Evolutionary conservation across 2,888 invertebrate genomes (phyloP), one percentile per base, ranked within the genome.

Genomic region (Aspidiotus destructor): DNA sequence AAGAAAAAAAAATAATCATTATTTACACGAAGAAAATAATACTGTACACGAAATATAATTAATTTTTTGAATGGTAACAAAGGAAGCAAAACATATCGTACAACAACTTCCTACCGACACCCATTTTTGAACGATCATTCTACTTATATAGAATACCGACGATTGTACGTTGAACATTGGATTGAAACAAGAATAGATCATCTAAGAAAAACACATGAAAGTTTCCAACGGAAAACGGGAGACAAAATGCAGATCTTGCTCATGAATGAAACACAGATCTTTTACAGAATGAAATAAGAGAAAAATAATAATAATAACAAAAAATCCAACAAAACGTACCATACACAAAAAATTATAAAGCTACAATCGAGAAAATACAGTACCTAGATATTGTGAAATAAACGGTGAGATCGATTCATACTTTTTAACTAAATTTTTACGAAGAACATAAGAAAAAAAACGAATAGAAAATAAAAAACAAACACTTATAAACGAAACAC

Each of bases 21-120:
- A 48, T 58, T 17, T 58, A 58, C 58, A 58, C 1, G 10, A 40
- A 16, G 6, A 58, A 28, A 5, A 28, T 28, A 28, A 28, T 28
- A 28, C 5, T 8, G 40, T 58, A 58, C 58, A 58, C 5, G 13
- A 28, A 17, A 55, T 54, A 64, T 64, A 64, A 54, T 65, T 42
- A 55, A 54, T 57, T 65, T 65, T 58, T 65, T 57, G 65, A 65
- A 65, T 65, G 65, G 65, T 65, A 65, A 65, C 65, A 65, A 28
- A 42, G 28, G 40, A 57, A 55, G 65, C 55, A 65, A 65, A 48
- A 48, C 10, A 6, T n/a, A 48, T 48, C 48, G 48, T 48, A 48
- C n/a, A 48, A 48, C 48, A 28, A 28, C 28, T 28, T 28, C 28
- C 28, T 28, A 28, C 28, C 28, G 28, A 28, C 28, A 28, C 28